Conservation (phyloP, 2,797 vertebrate species). For the Amblyraja radiata region DNA sequence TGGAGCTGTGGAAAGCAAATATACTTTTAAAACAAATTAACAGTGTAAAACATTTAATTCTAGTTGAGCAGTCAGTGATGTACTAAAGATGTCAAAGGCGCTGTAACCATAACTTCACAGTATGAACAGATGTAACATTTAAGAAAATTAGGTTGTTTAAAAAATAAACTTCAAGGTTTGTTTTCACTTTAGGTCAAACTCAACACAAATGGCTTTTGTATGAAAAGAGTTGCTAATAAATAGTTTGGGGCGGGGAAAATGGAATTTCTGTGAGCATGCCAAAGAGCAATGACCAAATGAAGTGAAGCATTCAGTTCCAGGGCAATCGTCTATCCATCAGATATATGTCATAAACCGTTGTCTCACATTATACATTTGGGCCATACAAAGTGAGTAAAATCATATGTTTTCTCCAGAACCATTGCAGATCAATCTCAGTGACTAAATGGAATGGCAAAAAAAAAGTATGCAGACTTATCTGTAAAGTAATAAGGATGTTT, state of each 20-base stretch:
- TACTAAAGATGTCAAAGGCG: neutral
- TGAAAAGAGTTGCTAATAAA: neutral
- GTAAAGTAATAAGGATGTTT: neutral
- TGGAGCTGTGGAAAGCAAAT: slow-evolving; percentile 28
- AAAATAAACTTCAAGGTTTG: too few species aligned
- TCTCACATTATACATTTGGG: neutral
- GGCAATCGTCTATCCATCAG: neutral
- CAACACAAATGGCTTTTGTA: too few species aligned
- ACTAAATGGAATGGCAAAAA: neutral
- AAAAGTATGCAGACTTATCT: neutral
- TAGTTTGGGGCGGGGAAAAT: neutral
- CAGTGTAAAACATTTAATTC: neutral
- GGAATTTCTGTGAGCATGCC: neutral
- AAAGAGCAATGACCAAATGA: neutral
- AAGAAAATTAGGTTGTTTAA: too few species aligned
- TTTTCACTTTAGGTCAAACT: neutral
- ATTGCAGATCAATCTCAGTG: neutral
- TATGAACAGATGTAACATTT: neutral
- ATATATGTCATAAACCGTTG: neutral
- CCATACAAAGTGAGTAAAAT: neutral
- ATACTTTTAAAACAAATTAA: neutral
- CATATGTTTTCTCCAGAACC: neutral
- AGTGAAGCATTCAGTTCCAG: neutral
- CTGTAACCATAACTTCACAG: neutral
- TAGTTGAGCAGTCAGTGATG: neutral